Conservation (phyloP, 2,113 vertebrate species). For the Tringa solitaria region DNA sequence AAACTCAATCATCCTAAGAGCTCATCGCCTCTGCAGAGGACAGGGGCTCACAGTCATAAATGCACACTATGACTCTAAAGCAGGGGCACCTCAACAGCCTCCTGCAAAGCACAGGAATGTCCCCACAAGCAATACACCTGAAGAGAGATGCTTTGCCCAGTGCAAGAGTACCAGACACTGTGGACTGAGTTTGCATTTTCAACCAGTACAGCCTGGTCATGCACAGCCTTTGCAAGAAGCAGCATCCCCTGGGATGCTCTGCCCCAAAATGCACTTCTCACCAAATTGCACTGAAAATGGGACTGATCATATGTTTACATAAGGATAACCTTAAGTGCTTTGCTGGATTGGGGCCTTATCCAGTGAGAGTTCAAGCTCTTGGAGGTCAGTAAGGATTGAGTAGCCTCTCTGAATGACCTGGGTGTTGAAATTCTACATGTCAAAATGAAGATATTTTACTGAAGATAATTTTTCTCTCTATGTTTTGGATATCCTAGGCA, state of each 20-base stretch:
- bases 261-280: not conserved
- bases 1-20: not conserved
- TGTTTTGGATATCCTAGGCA: not conserved
- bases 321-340: constrained; percentile 34
- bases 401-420: not conserved
- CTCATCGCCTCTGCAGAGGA: not conserved
- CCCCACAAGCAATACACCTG: not conserved
- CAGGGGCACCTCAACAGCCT: not conserved
- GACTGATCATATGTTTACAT: not conserved
- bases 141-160: not conserved
- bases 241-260: not conserved
- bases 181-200: not conserved
- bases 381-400: constrained; percentile 15
- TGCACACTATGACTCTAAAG: accelerated
- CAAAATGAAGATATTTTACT: not conserved
- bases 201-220: not conserved
- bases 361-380: not conserved
- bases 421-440: not conserved
- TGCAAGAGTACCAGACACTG: not conserved
- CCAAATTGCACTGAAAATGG: not conserved
- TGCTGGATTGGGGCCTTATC: not conserved
- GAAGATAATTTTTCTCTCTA: not conserved
- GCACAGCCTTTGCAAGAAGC: not conserved
- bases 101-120: not conserved
- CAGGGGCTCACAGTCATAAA: not conserved